A percentile compares a stretch with the other conserved stretches of the same genome.
phyloP scores from a whole-genome alignment of 1,140 invertebrate species.

The Stratiolaelaps scimitus region DNA sequence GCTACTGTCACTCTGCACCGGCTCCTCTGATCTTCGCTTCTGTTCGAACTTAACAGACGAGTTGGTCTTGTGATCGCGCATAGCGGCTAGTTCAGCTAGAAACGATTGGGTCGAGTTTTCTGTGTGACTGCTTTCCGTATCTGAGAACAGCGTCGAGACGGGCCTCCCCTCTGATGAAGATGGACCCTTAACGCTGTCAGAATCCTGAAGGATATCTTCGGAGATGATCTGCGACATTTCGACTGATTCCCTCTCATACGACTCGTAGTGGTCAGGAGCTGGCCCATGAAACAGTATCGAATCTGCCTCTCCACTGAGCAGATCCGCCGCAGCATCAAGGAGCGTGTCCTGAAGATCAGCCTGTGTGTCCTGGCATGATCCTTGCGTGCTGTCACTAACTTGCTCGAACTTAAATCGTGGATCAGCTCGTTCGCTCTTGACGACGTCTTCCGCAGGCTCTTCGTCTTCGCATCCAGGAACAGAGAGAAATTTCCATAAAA shows the following conservation, averaged over 20 bases:
- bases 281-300: constrained; percentile 8
- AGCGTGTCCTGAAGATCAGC: not conserved
- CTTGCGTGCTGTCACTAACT: no score
- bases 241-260: not conserved
- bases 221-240: constrained; percentile 26
- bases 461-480: not conserved
- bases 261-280: not conserved
- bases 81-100: not conserved
- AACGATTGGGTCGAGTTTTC: not conserved
- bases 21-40: no score
- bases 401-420: not conserved
- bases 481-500: constrained; percentile 1
- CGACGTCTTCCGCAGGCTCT: not conserved
- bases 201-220: not conserved
- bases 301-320: constrained; percentile 6
- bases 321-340: constrained; percentile 6
- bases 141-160: constrained; percentile 1
- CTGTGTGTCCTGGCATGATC: not conserved
- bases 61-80: not conserved
- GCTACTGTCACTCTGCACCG: not conserved
- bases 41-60: no score
- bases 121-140: not conserved
- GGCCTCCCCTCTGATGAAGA: not conserved
- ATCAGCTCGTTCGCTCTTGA: not conserved
- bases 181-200: no score